A percentile compares a stretch with the other conserved stretches of the same genome.
phyloP scores from a whole-genome alignment of 2,797 vertebrate genomes.

The Clarias pachynema region DNA sequence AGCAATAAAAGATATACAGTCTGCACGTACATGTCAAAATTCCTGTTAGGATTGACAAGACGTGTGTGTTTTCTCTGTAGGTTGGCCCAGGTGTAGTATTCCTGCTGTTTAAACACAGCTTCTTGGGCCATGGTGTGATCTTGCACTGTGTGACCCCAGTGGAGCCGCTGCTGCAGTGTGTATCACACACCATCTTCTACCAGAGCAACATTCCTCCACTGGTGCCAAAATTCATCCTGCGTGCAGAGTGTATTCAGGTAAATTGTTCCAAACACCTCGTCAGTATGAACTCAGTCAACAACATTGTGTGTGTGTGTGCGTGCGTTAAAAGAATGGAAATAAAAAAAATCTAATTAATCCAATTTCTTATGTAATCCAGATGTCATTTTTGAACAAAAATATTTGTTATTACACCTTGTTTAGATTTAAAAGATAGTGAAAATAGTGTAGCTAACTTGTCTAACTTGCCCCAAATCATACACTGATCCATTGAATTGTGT shows the following conservation, averaged over 20 bases:
- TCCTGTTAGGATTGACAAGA: not conserved
- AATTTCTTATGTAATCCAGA: not conserved
- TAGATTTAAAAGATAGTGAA: not conserved
- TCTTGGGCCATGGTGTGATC: slow-evolving; percentile 80
- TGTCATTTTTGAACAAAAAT: not conserved
- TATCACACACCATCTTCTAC: slow-evolving; percentile 83
- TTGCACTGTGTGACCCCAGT: slow-evolving; percentile 82
- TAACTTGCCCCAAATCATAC: no score
- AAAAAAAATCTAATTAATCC: not conserved
- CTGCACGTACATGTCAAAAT: no score
- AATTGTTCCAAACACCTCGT: not conserved
- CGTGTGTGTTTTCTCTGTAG: slow-evolving; percentile 61
- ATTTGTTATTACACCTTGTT: not conserved
- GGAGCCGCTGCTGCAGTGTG: slow-evolving; percentile 83
- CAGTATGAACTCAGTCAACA: not conserved
- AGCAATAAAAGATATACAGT: not conserved
- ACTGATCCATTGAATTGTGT: not conserved
- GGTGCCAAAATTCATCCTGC: slow-evolving; percentile 82
- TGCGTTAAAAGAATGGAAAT: not conserved
- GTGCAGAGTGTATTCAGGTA: slow-evolving; percentile 81
- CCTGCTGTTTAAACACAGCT: slow-evolving; percentile 73
- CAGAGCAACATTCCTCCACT: slow-evolving; percentile 72
- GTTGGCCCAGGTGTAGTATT: slow-evolving; percentile 84
- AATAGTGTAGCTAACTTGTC: not conserved
- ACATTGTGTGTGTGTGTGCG: not conserved